Evolutionary conservation across 2,888 invertebrate species (phyloP).

Genomic region (Leucoma salicis): DNA sequence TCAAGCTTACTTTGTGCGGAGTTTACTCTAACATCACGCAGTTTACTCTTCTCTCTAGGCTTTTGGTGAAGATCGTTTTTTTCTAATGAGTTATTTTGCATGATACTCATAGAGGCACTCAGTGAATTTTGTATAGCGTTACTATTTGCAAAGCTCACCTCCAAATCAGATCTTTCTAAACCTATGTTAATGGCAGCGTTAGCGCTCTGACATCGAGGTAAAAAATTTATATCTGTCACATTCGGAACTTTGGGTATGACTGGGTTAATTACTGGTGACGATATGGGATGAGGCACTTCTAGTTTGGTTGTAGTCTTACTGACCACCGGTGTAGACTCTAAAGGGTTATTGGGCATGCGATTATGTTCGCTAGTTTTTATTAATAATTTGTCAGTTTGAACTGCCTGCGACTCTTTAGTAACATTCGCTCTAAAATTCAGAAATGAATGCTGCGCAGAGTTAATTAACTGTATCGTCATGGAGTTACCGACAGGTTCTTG

Average conservation of each 20-base stretch:
- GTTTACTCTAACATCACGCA: constrained; percentile 73
- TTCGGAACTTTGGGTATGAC: constrained; percentile 72
- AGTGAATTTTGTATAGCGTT: constrained; percentile 56
- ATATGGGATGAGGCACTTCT: constrained; percentile 75
- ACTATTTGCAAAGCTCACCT: constrained; percentile 52
- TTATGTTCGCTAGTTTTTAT: constrained; percentile 60
- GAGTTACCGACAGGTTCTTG: constrained; percentile 63
- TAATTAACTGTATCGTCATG: constrained; percentile 73
- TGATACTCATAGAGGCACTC: constrained; percentile 60
- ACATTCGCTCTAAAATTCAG: constrained; percentile 61
- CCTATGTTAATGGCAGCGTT: constrained; percentile 68
- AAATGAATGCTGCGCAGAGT: constrained; percentile 61
- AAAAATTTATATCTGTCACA: constrained; percentile 65
- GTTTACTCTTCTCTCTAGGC: constrained; percentile 72
- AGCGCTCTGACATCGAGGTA: constrained; percentile 75
- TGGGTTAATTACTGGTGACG: constrained; percentile 73
- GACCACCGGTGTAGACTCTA: constrained; percentile 58
- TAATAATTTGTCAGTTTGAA: constrained; percentile 65
- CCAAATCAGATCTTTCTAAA: constrained; percentile 64
- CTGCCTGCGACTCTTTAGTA: constrained; percentile 66
- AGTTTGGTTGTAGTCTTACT: constrained; percentile 68
- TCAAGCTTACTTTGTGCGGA: constrained; percentile 75
- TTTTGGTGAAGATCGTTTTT: constrained; percentile 63
- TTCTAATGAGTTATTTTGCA: constrained; percentile 54
- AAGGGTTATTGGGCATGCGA: constrained; percentile 50